phyloP scores from a whole-genome alignment of 2,113 vertebrate genomes.

The Heptranchias perlo region DNA sequence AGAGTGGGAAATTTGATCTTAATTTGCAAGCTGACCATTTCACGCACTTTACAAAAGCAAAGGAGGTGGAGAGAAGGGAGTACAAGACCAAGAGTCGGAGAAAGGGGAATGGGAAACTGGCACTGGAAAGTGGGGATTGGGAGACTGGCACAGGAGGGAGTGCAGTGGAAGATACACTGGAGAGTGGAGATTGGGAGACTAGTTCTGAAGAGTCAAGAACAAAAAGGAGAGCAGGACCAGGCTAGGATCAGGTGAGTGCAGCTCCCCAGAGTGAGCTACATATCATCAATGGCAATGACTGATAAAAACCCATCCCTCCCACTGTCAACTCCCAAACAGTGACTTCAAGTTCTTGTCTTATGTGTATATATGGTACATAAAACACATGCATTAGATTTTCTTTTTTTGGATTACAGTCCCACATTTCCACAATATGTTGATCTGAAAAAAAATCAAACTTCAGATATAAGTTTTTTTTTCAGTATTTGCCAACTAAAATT shows the following conservation, averaged over 20 bases:
- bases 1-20: neutral
- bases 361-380: neutral
- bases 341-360: neutral
- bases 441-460: neutral
- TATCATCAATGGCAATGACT: no score
- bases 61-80: neutral
- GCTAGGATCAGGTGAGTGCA: no score
- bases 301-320: no score
- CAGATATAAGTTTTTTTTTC: neutral
- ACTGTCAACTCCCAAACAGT: neutral
- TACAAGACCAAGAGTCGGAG: neutral
- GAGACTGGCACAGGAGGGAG: no score
- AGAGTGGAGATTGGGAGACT: neutral
- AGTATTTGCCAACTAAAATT: no score
- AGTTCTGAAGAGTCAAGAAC: neutral
- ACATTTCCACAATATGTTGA: neutral
- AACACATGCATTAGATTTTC: neutral
- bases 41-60: neutral
- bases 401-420: neutral
- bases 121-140: no score
- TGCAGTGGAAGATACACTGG: no score
- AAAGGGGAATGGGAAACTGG: no score
- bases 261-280: neutral
- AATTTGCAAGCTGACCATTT: neutral
- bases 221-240: neutral